Evolutionary conservation across 2,888 invertebrate species (phyloP).

Genomic region (Phaonia tiefii): DNA sequence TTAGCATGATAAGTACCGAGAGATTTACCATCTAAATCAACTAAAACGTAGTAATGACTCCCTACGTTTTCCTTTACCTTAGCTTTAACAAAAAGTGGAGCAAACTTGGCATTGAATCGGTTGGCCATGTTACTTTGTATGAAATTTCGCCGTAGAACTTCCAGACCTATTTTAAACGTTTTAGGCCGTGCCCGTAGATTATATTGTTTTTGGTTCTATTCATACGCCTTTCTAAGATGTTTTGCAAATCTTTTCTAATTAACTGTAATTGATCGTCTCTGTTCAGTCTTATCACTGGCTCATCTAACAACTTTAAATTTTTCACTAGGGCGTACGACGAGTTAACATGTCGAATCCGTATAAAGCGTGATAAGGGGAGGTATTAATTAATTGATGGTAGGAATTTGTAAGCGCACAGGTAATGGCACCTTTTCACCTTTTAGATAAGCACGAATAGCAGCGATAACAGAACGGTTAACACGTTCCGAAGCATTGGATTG

Average conservation of each 20-base stretch:
- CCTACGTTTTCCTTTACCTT: too few relatives aligned
- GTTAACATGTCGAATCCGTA: too few relatives aligned
- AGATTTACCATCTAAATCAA: too few relatives aligned
- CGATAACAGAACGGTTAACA: neutral
- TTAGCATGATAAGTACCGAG: too few relatives aligned
- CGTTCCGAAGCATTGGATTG: neutral
- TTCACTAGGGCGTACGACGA: neutral
- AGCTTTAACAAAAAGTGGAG: too few relatives aligned
- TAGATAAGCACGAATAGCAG: neutral
- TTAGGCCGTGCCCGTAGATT: too few relatives aligned
- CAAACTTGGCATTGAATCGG: too few relatives aligned
- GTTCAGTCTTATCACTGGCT: too few relatives aligned
- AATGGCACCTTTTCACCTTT: neutral
- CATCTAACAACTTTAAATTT: neutral
- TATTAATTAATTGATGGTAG: neutral
- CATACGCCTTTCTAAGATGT: neutral
- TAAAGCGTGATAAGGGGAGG: neutral
- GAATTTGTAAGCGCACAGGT: neutral
- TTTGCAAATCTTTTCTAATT: neutral
- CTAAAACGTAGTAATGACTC: too few relatives aligned
- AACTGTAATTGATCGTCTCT: neutral
- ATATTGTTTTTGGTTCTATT: neutral
- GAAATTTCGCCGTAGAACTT: too few relatives aligned
- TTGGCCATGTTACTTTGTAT: too few relatives aligned
- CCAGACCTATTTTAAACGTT: too few relatives aligned